These are phyloP conservation scores for Toxonevra muliebris DNA, from an alignment of 2,888 invertebrate species.

Conservation along the genomic window DNA sequence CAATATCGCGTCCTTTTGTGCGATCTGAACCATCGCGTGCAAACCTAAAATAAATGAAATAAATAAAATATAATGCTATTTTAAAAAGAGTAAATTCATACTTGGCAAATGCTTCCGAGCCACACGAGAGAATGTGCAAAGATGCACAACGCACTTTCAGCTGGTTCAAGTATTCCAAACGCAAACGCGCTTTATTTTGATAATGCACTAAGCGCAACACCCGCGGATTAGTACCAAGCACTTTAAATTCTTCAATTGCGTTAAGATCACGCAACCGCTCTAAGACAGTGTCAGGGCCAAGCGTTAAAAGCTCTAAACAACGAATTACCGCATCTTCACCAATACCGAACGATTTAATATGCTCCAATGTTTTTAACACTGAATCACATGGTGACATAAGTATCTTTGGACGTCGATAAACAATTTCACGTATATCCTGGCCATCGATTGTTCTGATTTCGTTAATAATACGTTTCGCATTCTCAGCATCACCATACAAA, in stretches of 20 bases:
- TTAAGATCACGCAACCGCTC: slow-evolving; percentile 69
- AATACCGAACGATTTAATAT: slow-evolving; percentile 70
- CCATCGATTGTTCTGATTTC: slow-evolving; percentile 69
- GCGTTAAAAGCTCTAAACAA: slow-evolving; percentile 69
- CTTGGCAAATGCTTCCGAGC: slow-evolving; percentile 62
- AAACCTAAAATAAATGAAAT: slow-evolving; percentile 60
- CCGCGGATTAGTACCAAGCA: slow-evolving; percentile 71
- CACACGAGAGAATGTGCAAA: slow-evolving; percentile 65
- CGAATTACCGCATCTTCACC: slow-evolving; percentile 67
- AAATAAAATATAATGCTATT: not conserved
- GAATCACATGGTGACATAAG: slow-evolving; percentile 70
- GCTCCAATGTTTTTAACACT: slow-evolving; percentile 68
- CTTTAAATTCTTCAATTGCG: slow-evolving; percentile 70
- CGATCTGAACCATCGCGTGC: slow-evolving; percentile 69
- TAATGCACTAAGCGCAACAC: slow-evolving; percentile 67
- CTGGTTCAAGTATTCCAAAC: slow-evolving; percentile 67
- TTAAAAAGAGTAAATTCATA: slow-evolving; percentile 43
- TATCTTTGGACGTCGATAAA: slow-evolving; percentile 71
- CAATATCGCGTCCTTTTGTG: slow-evolving; percentile 65
- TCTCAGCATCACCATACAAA: slow-evolving; percentile 69
- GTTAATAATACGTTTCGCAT: slow-evolving; percentile 68
- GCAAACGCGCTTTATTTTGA: slow-evolving; percentile 66
- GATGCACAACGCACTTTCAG: slow-evolving; percentile 67
- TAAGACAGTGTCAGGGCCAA: slow-evolving; percentile 70
- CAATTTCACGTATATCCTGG: slow-evolving; percentile 68